Base-by-base conservation (phyloP, 2,888 invertebrate genomes). In the Lepidochrysops patricia region DNA sequence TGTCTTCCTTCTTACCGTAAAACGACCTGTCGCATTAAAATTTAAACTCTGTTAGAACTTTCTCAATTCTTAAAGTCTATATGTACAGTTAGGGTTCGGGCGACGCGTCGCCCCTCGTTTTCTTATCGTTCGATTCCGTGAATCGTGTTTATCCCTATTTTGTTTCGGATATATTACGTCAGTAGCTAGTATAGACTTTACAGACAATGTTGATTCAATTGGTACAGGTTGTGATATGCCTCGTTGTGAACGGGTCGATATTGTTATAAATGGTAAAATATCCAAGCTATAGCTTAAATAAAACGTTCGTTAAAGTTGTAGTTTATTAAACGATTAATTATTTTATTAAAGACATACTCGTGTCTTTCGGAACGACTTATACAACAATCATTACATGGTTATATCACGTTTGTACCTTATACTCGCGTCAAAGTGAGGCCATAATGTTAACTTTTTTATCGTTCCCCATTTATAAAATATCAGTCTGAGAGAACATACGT, bases 141-240 rank as follows among this genome's bases (percentile, higher is more conserved):
- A 88, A 88, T 88, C 88, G 88, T 84, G 77, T 74, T 85, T 84
- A 84, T 80, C 85, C 87, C 82, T 79, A 84, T 77, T 86, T 88
- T 88, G 85, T 87, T 86, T 87, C 84, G 74, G 84, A 87, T 78
- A 76, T 84, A 79, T 83, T 87, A 84, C 85, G 87, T 87, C 87
- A 81, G 80, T 89, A 89, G 88, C 79, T 89, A 89, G 89, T 81
- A 84, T 88, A 89, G 84, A 84, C 84, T 89, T 88, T 88, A 89
- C 88, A 88, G 88, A 88, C 87, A 84, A 88, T 86, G 87, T 87
- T 88, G 83, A 85, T 88, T 88, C 88, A 89, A 89, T 88, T 89
- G 84, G 85, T 86, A 87, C 88, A 85, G 89, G 89, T 89, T 89
- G 89, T 89, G 89, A 89, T 86, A 87, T 77, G 83, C 85, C 88